Evolutionary conservation across 2,888 invertebrate genomes (phyloP).

Genomic region (Perithous albicinctus): DNA sequence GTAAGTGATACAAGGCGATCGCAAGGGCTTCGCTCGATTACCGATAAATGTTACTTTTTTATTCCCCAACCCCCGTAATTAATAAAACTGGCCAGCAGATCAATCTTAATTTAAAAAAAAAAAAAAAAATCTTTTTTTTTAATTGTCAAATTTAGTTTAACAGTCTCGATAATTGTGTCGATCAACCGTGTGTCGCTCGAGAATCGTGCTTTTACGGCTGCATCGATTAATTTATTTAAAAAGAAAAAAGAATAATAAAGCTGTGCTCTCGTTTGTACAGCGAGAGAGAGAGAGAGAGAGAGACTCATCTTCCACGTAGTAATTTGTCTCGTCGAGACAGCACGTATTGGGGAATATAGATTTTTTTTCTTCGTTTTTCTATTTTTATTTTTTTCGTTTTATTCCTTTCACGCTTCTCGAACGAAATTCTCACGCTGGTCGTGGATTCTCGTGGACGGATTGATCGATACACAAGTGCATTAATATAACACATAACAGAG

Average conservation of each 20-base stretch:
- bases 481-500: no score
- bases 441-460: slow-evolving; percentile 61
- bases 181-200: slow-evolving; percentile 35
- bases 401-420: slow-evolving; percentile 43
- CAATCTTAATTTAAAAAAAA: no score
- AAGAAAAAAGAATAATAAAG: no score
- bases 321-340: slow-evolving; percentile 29
- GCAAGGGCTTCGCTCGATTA: slow-evolving; percentile 79
- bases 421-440: slow-evolving; percentile 70
- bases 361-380: no score
- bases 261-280: no score
- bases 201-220: slow-evolving; percentile 58
- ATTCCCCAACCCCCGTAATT: slow-evolving; percentile 16
- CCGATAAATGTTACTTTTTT: slow-evolving; percentile 62
- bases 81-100: not conserved
- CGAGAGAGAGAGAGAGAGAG: no score
- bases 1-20: slow-evolving; percentile 82
- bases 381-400: slow-evolving; percentile 15
- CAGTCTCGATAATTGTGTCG: slow-evolving; percentile 29
- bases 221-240: no score
- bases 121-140: not conserved
- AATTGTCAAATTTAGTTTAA: not conserved
- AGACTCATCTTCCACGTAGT: slow-evolving; percentile 49
- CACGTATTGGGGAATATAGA: slow-evolving; percentile 15
- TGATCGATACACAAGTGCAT: slow-evolving; percentile 25